phyloP scores from a whole-genome alignment of 2,888 invertebrate genomes.

The Agonum fuliginosum region DNA sequence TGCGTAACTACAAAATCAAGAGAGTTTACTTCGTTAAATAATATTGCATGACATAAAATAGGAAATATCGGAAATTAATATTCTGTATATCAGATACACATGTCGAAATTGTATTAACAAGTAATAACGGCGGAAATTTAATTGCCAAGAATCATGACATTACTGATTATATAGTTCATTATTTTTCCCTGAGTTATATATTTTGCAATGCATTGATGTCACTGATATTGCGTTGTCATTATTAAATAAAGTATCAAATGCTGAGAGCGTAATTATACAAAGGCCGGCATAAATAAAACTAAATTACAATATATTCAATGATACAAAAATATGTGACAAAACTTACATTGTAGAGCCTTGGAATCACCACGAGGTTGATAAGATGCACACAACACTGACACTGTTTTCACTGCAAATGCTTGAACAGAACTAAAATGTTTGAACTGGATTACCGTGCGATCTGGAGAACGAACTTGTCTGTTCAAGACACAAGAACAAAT shows the following conservation, averaged over 20 bases:
- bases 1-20: too few species aligned
- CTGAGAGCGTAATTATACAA: background rate
- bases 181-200: background rate
- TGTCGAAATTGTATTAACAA: background rate
- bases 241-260: background rate
- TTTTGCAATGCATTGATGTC: constrained; percentile 3
- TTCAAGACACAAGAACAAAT: background rate
- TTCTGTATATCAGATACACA: background rate
- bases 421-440: background rate
- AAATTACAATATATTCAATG: background rate
- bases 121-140: background rate
- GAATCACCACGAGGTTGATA: background rate
- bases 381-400: background rate
- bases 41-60: background rate
- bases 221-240: constrained; percentile 1
- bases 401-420: background rate
- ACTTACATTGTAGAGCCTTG: constrained; percentile 19
- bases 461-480: background rate
- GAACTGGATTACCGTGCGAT: background rate
- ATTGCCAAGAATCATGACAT: too few species aligned
- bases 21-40: too few species aligned
- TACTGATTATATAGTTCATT: background rate
- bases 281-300: background rate
- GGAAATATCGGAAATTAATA: constrained; percentile 10
- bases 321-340: background rate